These are phyloP conservation scores for Apostichopus leukothele DNA, from an alignment of 53 echinoderm and acorn worm species.

Conservation along the genomic window DNA sequence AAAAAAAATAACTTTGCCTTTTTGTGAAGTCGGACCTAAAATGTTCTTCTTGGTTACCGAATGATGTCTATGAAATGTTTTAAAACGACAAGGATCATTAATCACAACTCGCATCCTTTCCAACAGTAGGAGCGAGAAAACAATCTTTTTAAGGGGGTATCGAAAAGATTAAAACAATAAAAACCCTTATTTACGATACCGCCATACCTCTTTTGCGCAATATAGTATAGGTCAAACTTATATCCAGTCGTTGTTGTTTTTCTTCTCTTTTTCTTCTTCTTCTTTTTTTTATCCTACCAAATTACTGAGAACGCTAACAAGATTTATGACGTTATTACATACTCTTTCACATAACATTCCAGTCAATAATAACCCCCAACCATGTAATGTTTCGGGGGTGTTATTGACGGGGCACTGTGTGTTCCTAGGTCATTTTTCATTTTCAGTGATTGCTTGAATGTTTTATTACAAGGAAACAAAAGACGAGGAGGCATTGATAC, in stretches of 20 bases:
- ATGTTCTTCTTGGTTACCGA: not conserved
- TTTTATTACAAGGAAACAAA: constrained; percentile 31
- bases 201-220: not conserved
- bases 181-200: constrained; percentile 4
- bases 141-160: not conserved
- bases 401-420: constrained; percentile 8
- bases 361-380: not conserved
- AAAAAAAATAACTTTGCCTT: not conserved
- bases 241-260: not conserved
- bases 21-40: not conserved
- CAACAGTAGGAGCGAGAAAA: not conserved
- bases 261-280: not conserved
- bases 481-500: not conserved
- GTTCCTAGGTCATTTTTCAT: not conserved
- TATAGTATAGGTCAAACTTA: not conserved
- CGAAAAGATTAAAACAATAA: constrained; percentile 4
- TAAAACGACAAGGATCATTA: not conserved
- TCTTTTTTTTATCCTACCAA: not conserved
- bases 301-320: not conserved
- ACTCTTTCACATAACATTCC: constrained; percentile 6
- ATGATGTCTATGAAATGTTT: not conserved
- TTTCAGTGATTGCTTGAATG: not conserved
- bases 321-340: constrained; percentile 2
- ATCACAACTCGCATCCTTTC: not conserved
- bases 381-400: not conserved